These are phyloP conservation scores for Saguinus oedipus DNA, from an alignment of 2,797 vertebrate genomes.

Conservation along the genomic window DNA sequence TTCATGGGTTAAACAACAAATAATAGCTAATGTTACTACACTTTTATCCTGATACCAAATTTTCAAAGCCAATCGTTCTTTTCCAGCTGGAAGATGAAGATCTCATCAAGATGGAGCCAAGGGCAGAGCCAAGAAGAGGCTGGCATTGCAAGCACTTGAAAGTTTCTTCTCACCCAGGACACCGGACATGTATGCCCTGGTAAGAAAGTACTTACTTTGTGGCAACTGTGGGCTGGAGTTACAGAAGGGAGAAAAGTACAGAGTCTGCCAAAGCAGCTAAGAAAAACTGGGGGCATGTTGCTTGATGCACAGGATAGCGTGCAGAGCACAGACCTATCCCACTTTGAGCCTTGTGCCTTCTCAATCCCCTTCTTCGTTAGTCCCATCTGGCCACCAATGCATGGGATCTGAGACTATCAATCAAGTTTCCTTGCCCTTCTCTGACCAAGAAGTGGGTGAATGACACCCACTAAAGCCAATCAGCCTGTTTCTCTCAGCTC, in stretches of 20 bases:
- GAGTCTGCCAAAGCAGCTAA: neutral
- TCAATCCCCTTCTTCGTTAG: neutral
- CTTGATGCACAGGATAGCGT: neutral
- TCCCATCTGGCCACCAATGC: neutral
- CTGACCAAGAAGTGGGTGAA: neutral
- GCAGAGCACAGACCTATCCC: accelerated
- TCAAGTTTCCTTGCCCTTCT: neutral
- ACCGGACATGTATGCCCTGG: accelerated
- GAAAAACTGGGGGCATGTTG: accelerated
- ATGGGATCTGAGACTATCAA: neutral
- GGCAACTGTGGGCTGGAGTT: neutral
- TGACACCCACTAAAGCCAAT: neutral
- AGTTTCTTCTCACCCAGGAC: neutral
- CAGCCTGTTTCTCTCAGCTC: neutral
- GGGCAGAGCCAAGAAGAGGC: accelerated
- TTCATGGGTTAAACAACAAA: no score
- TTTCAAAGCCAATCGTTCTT: neutral
- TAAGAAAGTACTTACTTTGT: neutral
- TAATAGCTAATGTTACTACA: neutral
- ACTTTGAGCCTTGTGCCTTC: accelerated
- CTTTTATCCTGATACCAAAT: no score
- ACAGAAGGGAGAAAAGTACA: neutral
- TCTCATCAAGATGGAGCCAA: neutral
- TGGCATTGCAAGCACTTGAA: accelerated
- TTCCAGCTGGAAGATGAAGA: neutral